phyloP scores from a whole-genome alignment of 2,113 vertebrate genomes.

The Notarius lentiginosus region DNA sequence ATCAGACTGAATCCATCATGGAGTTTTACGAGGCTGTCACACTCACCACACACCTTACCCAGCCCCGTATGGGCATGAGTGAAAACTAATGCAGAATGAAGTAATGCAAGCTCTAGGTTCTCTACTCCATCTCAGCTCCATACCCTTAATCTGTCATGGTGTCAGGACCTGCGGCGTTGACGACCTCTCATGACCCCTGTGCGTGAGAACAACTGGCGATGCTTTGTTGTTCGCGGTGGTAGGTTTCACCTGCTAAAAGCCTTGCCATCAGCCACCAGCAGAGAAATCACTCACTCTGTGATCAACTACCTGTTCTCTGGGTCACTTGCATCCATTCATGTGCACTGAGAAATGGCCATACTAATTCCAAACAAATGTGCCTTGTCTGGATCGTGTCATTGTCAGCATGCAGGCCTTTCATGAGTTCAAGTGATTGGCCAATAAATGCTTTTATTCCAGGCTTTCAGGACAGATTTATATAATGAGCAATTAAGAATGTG shows the following conservation, averaged over 20 bases:
- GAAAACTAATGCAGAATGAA: constrained; percentile 73
- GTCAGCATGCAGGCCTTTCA: constrained; percentile 41
- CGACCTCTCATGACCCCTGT: constrained; percentile 68
- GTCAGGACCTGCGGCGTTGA: constrained; percentile 62
- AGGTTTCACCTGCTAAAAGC: constrained; percentile 71
- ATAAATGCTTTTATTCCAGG: constrained; percentile 44
- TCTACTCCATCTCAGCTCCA: constrained; percentile 68
- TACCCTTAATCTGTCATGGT: constrained; percentile 78
- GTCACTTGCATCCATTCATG: constrained; percentile 31
- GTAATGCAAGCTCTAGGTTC: constrained; percentile 71
- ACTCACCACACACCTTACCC: constrained; percentile 71
- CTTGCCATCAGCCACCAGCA: constrained; percentile 70
- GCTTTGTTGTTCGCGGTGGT: constrained; percentile 69
- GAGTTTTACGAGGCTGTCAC: constrained; percentile 78
- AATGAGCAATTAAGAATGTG: constrained; percentile 38
- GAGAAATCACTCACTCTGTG: constrained; percentile 62
- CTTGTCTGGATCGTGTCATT: constrained; percentile 55
- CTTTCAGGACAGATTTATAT: constrained; percentile 52
- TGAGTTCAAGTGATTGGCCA: constrained; percentile 45
- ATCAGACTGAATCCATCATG: constrained; percentile 73
- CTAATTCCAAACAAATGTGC: constrained; percentile 60
- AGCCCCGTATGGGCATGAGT: constrained; percentile 64
- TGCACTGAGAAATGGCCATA: constrained; percentile 35
- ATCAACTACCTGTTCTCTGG: constrained; percentile 59
- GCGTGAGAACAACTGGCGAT: constrained; percentile 63